Evolutionary conservation across 2,113 vertebrate genomes (phyloP), one percentile per base, ranked within the genome.

Genomic region (Galbula dea): DNA sequence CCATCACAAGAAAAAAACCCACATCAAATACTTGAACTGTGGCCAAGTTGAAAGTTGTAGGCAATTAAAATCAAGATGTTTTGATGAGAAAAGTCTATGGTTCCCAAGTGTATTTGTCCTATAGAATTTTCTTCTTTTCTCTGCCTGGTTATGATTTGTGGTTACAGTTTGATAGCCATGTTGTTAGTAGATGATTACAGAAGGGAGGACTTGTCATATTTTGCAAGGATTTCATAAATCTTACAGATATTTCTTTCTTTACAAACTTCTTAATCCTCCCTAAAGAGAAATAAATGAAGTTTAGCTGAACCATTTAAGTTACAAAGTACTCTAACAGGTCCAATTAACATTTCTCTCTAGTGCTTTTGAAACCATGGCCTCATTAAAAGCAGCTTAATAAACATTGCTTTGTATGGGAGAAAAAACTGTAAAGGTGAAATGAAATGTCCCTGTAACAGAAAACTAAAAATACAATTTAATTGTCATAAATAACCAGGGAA

Each of bases 361-460:
- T 78, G 85, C 71, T 83, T 95, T 89, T 83, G 85, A 90, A 96
- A 83, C 80, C 19, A 17, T 79, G 85, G 65, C 58, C 86, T 92
- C 86, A 94, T 96, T 96, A 96, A 91, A 96, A 89, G 66, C 68
- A 85, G 65, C 57, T 95, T 90, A 86, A 94, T 93, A 94, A 95
- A 90, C 62, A 81, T 36, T 63, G 54, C 63, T 87, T 83, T 82
- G 29, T 83, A 39, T 81, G 62, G 49, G 26, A 63, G 52, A 19
- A 62, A 80, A 86, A 86, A 17, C 26, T 61, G 15, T 75, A 83
- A 95, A 86, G 83, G 68, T 95, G 91, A 96, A 94, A 90, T 78
- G 71, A 95, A 68, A 89, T 93, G 84, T 89, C 67, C 61, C 74
- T 90, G 83, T 76, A 91, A 90, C 46, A 63, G 76, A 89, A 95